Evolutionary conservation across 2,797 vertebrate species (phyloP).

Genomic region (Hirundo rustica): DNA sequence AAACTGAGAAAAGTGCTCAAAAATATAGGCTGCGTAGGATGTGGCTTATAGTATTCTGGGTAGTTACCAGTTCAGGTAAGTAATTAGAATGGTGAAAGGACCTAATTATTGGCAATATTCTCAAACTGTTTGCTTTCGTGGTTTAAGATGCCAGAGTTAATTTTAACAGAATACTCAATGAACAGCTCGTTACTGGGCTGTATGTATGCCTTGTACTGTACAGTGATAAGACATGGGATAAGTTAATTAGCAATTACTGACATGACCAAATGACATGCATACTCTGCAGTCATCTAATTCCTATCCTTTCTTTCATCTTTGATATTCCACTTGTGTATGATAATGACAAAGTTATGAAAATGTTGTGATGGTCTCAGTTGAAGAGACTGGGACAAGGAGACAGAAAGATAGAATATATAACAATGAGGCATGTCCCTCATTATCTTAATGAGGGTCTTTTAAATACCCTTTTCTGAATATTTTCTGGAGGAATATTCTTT

Average conservation of each 20-base stretch:
- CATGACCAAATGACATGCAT: constrained; percentile 26
- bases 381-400: constrained; percentile 18
- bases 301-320: constrained; percentile 22
- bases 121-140: not conserved
- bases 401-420: constrained; percentile 1
- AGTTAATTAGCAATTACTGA: constrained; percentile 43
- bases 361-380: constrained; percentile 39
- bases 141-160: not conserved
- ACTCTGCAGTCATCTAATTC: not conserved
- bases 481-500: not conserved
- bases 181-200: not conserved
- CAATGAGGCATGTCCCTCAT: not conserved
- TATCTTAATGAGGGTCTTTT: not conserved
- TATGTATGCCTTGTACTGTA: not conserved
- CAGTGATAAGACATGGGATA: not conserved
- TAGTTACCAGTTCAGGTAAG: not conserved
- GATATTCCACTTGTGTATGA: constrained; percentile 5
- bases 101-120: not conserved
- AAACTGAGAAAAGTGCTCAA: not conserved
- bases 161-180: not conserved
- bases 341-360: constrained; percentile 50
- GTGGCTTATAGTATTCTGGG: not conserved
- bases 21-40: not conserved
- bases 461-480: not conserved
- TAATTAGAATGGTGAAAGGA: not conserved